phyloP scores from a whole-genome alignment of 2,113 vertebrate genomes.

The Pachyramphus minor region DNA sequence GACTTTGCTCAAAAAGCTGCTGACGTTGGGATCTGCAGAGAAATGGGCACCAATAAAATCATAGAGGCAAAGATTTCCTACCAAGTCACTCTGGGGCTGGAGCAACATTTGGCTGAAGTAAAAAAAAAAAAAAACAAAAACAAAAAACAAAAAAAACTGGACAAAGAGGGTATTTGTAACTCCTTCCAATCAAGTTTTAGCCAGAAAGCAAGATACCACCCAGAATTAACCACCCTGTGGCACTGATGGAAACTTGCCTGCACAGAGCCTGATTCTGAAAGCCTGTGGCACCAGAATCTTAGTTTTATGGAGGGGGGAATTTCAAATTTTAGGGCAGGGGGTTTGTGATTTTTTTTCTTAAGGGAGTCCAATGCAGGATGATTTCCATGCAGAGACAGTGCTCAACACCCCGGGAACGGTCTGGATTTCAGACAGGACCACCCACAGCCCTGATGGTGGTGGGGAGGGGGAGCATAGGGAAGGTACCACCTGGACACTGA shows the following conservation, averaged over 20 bases:
- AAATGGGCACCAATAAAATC: not conserved
- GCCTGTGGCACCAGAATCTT: not conserved
- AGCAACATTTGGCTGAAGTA: not conserved
- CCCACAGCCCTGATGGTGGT: accelerated
- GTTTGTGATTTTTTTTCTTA: not conserved
- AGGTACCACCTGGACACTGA: conserved; percentile 78
- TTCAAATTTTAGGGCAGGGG: too few species aligned
- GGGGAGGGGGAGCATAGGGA: not conserved
- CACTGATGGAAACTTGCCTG: not conserved
- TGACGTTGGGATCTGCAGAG: accelerated
- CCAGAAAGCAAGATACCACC: not conserved
- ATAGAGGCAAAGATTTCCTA: not conserved
- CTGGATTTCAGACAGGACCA: not conserved
- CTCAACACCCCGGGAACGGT: accelerated
- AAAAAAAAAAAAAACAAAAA: too few species aligned
- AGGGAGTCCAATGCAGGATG: not conserved
- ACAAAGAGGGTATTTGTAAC: not conserved
- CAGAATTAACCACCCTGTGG: not conserved
- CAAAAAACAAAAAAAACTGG: not conserved
- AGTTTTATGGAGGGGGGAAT: accelerated
- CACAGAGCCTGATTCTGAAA: not conserved
- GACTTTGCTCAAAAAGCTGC: not conserved
- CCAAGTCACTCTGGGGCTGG: not conserved
- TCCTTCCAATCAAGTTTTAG: not conserved
- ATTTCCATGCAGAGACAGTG: accelerated